Evolutionary conservation across 2,113 vertebrate genomes (phyloP), one percentile per base, ranked within the genome.

Genomic region (Geothlypis trichas): DNA sequence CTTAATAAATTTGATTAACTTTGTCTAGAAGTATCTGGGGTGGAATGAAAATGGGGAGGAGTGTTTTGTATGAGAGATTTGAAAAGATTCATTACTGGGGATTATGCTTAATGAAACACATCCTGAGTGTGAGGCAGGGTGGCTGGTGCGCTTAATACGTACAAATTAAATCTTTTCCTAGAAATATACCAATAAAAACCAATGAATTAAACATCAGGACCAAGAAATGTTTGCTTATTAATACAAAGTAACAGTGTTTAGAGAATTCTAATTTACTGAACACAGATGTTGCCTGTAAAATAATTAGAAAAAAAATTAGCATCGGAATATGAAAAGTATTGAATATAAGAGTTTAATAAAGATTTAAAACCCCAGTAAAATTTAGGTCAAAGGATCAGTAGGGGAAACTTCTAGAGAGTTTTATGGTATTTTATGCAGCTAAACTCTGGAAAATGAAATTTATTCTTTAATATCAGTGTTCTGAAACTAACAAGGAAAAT

Each of bases 181-280:
- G 86, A 98, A 97, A 97, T 96, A 97, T 51, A 95, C 84, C 96
- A 97, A 96, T 97, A 97, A 97, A 92, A 97, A 69, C 9, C 95
- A 96, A 94, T 97, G 95, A 98, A 98, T 98, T 98, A 98, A 98
- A 97, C 95, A 98, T 98, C 96, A 98, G 95, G 86, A 95, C 79
- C 75, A 75, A 93, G 91, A 97, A 91, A 97, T 94, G 94, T 90
- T 71, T 74, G 72, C 79, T 98, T 97, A 97, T 98, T 98, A 98
- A 97, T 97, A 96, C 69, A 90, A 91, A 97, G 57, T 93, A 98
- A 97, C 95, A 94, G 86, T 97, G 95, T 97, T 98, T 97, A 97
- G 92, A 91, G 90, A 97, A 92, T 84, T 84, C 58, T 88, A 97
- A 98, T 98, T 97, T 97, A 92, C 89, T 90, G 94, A 98, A 97